phyloP scores from a whole-genome alignment of 1,140 invertebrate genomes.

The Agrypnia vestita region DNA sequence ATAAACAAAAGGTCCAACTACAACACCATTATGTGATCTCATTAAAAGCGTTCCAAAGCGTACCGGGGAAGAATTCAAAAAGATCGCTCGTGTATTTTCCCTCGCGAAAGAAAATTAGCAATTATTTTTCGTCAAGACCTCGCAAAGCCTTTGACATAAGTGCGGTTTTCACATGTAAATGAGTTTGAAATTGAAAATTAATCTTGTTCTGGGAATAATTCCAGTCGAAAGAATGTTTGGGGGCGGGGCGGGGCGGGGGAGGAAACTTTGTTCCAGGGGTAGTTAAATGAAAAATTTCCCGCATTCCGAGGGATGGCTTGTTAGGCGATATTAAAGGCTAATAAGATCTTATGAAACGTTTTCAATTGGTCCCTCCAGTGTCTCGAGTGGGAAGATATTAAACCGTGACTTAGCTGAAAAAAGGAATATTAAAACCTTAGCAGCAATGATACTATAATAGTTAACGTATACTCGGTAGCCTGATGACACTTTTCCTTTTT shows the following conservation, averaged over 20 bases:
- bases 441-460: no score
- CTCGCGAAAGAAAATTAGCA: neutral
- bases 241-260: neutral
- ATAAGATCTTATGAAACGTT: constrained; percentile 39
- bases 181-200: constrained; percentile 40
- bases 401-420: neutral
- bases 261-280: constrained; percentile 5
- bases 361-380: neutral
- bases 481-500: no score
- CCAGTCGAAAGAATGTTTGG: constrained; percentile 27
- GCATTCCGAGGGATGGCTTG: constrained; percentile 22
- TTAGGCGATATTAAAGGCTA: constrained; percentile 39
- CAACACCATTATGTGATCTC: neutral
- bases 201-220: constrained; percentile 29
- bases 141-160: neutral
- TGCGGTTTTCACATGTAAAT: constrained; percentile 35
- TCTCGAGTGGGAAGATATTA: neutral
- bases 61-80: neutral
- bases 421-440: neutral
- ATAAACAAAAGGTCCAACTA: no score
- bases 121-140: neutral
- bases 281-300: constrained; percentile 36
- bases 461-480: no score
- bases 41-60: neutral
- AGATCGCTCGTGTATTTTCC: neutral